Evolutionary conservation across 2,888 invertebrate genomes (phyloP).

Genomic region (Therioaphis trifolii): DNA sequence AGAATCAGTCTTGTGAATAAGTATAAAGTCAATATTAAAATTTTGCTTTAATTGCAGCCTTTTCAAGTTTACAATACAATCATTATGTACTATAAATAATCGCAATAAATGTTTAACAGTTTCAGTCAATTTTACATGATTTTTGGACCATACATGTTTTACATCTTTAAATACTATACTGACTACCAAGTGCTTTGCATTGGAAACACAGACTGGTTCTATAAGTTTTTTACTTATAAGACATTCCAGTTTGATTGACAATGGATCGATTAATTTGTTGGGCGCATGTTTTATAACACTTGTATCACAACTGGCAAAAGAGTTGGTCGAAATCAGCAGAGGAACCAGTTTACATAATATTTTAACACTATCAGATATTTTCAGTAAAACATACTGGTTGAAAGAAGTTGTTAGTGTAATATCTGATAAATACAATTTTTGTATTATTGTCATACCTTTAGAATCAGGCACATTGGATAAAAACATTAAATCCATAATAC

Average conservation of each 20-base stretch:
- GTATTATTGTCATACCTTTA: constrained; percentile 29
- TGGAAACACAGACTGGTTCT: constrained; percentile 15
- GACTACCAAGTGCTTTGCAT: constrained; percentile 31
- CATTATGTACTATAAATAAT: constrained; percentile 39
- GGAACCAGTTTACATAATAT: constrained; percentile 42
- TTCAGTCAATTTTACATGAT: not conserved
- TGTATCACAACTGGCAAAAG: constrained; percentile 34
- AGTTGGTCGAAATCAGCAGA: not conserved
- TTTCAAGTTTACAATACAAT: constrained; percentile 44
- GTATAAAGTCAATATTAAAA: constrained; percentile 56
- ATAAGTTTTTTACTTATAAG: not conserved
- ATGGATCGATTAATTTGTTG: constrained; percentile 6
- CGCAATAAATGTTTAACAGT: constrained; percentile 1
- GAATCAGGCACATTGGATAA: constrained; percentile 13
- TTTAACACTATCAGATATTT: constrained; percentile 22
- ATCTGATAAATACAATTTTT: constrained; percentile 14
- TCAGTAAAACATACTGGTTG: constrained; percentile 35
- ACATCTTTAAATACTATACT: constrained; percentile 50
- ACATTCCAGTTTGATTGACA: not conserved
- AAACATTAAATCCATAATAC: constrained; percentile 13
- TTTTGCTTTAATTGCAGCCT: not conserved
- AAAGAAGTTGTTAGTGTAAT: not conserved
- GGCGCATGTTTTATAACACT: constrained; percentile 8
- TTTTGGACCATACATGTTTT: constrained; percentile 33
- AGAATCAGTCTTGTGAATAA: constrained; percentile 60